Conservation (phyloP, 2,888 invertebrate genomes). For the Melanotus villosus region DNA sequence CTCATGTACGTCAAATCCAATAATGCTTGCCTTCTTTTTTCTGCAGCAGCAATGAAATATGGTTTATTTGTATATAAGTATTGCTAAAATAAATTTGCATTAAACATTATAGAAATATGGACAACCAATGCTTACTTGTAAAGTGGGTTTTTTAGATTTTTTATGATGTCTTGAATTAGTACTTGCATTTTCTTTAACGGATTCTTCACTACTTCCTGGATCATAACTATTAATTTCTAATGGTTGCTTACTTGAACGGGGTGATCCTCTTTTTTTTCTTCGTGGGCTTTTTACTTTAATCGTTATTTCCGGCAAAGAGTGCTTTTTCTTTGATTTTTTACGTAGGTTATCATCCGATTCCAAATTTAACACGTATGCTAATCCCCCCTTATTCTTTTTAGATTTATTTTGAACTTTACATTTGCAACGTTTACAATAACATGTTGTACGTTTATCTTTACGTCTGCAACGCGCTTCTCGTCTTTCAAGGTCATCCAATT, state of each 20-base stretch:
- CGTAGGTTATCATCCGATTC: conserved; percentile 32
- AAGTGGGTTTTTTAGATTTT: conserved; percentile 41
- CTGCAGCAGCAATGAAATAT: conserved; percentile 76
- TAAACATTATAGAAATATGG: conserved; percentile 52
- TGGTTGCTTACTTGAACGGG: not conserved
- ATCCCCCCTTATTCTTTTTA: conserved; percentile 39
- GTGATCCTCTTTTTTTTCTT: not conserved
- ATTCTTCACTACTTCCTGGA: conserved; percentile 39
- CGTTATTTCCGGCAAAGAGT: conserved; percentile 57
- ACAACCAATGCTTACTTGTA: conserved; percentile 56
- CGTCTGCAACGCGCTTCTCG: conserved; percentile 55
- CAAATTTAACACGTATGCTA: conserved; percentile 50
- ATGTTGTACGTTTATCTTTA: conserved; percentile 31
- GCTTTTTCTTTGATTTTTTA: conserved; percentile 44
- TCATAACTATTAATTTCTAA: conserved; percentile 41
- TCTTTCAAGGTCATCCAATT: conserved; percentile 63
- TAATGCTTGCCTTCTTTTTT: conserved; percentile 70
- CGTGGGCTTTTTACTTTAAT: conserved; percentile 55
- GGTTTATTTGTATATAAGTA: conserved; percentile 80
- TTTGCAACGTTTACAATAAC: conserved; percentile 39
- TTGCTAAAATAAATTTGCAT: conserved; percentile 73
- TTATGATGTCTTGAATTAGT: not conserved
- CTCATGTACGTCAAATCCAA: conserved; percentile 68
- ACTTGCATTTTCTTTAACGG: not conserved
- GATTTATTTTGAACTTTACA: conserved; percentile 27